Evolutionary conservation across 2,888 invertebrate species (phyloP).

Genomic region (Mythimna impura): DNA sequence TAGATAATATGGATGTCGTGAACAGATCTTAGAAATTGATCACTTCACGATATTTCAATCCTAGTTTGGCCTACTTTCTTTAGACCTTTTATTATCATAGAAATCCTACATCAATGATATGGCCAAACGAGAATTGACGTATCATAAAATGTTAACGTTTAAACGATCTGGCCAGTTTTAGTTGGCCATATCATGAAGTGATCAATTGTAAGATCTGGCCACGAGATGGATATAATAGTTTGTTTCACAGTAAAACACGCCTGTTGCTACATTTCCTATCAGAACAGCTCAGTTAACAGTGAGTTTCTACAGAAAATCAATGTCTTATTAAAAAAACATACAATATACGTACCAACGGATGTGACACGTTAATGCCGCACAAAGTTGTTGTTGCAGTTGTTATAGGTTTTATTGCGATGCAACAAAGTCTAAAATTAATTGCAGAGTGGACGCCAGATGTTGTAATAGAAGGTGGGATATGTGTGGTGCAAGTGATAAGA

Average conservation of each 20-base stretch:
- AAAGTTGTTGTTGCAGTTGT: slow-evolving; percentile 65
- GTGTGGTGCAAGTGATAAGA: slow-evolving; percentile 61
- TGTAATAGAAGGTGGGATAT: slow-evolving; percentile 49
- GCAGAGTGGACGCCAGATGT: slow-evolving; percentile 57
- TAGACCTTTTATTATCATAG: too few species aligned
- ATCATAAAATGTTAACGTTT: too few species aligned
- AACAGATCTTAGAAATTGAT: too few species aligned
- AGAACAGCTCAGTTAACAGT: slow-evolving; percentile 38
- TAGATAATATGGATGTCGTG: too few species aligned
- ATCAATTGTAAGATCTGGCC: too few species aligned
- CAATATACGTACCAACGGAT: slow-evolving; percentile 74
- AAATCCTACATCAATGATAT: too few species aligned
- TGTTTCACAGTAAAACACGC: not conserved
- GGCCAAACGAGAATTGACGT: too few species aligned
- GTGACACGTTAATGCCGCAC: slow-evolving; percentile 74
- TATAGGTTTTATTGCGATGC: slow-evolving; percentile 73
- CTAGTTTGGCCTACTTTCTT: too few species aligned
- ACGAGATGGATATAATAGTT: not conserved
- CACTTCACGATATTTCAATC: too few species aligned
- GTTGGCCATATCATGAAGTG: too few species aligned
- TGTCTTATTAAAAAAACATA: slow-evolving; percentile 84
- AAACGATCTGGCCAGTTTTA: too few species aligned
- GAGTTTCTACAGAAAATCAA: slow-evolving; percentile 75
- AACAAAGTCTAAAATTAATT: slow-evolving; percentile 81
- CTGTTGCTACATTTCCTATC: slow-evolving; percentile 37